Evolutionary conservation across 2,113 vertebrate species (phyloP).

Genomic region (Cairina moschata): DNA sequence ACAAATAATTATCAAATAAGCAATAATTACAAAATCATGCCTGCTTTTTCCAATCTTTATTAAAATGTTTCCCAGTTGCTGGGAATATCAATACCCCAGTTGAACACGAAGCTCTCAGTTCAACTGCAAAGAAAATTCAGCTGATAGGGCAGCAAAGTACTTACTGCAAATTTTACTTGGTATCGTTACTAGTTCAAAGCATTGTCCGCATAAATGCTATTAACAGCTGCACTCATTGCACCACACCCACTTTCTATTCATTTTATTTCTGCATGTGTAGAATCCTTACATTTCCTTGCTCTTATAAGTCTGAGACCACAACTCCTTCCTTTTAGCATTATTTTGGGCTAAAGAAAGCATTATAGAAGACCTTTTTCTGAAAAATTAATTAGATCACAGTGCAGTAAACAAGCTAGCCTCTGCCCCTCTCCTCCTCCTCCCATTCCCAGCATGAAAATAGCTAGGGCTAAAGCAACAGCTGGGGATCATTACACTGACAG

Average conservation of each 20-base stretch:
- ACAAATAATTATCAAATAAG: background rate
- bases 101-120: background rate
- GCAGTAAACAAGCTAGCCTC: conserved; percentile 50
- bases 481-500: conserved; percentile 79
- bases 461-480: conserved; percentile 78
- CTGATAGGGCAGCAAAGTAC: background rate
- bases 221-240: conserved; percentile 37
- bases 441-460: conserved; percentile 66
- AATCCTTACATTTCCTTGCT: background rate
- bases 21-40: background rate
- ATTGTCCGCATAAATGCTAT: conserved; percentile 25
- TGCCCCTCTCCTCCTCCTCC: conserved; percentile 43
- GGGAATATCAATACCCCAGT: background rate
- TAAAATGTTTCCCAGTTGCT: background rate
- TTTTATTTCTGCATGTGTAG: background rate
- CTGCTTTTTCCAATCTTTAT: background rate
- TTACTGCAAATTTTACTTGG: conserved; percentile 26
- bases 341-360: conserved; percentile 1
- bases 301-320: background rate
- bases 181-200: conserved; percentile 53
- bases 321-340: background rate
- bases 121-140: conserved; percentile 15
- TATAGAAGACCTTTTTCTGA: background rate
- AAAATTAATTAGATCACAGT: conserved; percentile 14
- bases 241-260: background rate